A percentile compares a stretch with the other conserved stretches of the same genome.
Evolutionary conservation across 2,888 invertebrate species (phyloP).

Genomic region (Drosophila dives): DNA sequence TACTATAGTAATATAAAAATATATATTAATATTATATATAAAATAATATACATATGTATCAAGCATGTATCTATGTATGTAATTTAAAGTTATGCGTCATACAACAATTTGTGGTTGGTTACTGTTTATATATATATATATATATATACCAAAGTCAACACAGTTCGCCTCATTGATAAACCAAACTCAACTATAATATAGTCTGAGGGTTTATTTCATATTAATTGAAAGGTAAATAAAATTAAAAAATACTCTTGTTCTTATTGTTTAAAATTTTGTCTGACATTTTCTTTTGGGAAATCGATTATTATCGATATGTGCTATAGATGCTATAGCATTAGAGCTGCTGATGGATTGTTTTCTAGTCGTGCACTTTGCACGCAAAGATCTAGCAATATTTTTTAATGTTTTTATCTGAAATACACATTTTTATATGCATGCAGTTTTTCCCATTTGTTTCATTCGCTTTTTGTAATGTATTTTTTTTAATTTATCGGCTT

Average conservation of each 20-base stretch:
- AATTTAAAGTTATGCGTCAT: conserved; percentile 56
- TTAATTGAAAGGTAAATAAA: background rate
- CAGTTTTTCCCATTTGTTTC: background rate
- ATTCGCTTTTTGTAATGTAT: background rate
- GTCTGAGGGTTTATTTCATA: background rate
- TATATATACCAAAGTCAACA: background rate
- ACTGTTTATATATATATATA: no score
- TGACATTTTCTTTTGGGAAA: background rate
- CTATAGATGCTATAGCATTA: no score
- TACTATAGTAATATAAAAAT: background rate
- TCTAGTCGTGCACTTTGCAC: background rate
- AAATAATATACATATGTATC: background rate
- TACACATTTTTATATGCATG: background rate
- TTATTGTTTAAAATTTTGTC: background rate
- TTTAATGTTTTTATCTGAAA: conserved; percentile 9
- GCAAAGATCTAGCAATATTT: background rate
- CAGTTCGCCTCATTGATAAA: background rate
- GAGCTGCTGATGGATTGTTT: background rate
- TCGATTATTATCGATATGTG: background rate
- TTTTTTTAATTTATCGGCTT: background rate
- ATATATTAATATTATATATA: background rate
- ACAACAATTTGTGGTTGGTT: conserved; percentile 49
- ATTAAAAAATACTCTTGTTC: background rate
- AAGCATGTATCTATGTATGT: conserved; percentile 23
- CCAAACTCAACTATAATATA: background rate